Evolutionary conservation across 2,888 invertebrate genomes (phyloP).

Genomic region (Cheilosia impressa): DNA sequence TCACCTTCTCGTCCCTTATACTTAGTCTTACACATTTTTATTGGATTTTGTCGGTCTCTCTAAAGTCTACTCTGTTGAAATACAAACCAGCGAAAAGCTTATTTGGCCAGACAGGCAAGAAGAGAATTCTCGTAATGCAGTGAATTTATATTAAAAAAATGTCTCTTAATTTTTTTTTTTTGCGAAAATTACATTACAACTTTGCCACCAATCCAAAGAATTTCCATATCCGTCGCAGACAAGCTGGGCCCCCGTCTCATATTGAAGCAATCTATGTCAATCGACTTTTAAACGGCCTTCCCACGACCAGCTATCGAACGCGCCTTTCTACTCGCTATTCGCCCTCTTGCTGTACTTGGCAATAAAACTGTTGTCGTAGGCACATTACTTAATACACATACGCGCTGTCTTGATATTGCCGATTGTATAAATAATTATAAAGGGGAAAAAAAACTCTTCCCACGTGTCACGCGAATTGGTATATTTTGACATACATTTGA

Average conservation of each 20-base stretch:
- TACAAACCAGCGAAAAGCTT: too few relatives aligned
- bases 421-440: slow-evolving; percentile 15
- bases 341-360: not conserved
- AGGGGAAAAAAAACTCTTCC: slow-evolving; percentile 5
- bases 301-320: slow-evolving; percentile 24
- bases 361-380: slow-evolving; percentile 34
- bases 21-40: too few relatives aligned
- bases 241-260: slow-evolving; percentile 5
- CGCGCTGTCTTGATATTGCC: slow-evolving; percentile 3
- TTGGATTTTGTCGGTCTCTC: too few relatives aligned
- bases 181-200: not conserved
- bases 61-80: too few relatives aligned
- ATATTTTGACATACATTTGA: slow-evolving; percentile 14
- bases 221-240: slow-evolving; percentile 22
- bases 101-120: too few relatives aligned
- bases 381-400: slow-evolving; percentile 1
- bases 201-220: not conserved
- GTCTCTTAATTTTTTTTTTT: too few relatives aligned
- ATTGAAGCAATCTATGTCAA: slow-evolving; percentile 14
- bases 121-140: too few relatives aligned
- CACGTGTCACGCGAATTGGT: slow-evolving; percentile 16
- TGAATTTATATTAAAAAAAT: too few relatives aligned
- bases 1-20: too few relatives aligned
- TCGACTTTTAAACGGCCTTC: slow-evolving; percentile 15
- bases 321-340: slow-evolving; percentile 19